Evolutionary conservation across 2,888 invertebrate genomes (phyloP).

Genomic region (Aromia moschata): DNA sequence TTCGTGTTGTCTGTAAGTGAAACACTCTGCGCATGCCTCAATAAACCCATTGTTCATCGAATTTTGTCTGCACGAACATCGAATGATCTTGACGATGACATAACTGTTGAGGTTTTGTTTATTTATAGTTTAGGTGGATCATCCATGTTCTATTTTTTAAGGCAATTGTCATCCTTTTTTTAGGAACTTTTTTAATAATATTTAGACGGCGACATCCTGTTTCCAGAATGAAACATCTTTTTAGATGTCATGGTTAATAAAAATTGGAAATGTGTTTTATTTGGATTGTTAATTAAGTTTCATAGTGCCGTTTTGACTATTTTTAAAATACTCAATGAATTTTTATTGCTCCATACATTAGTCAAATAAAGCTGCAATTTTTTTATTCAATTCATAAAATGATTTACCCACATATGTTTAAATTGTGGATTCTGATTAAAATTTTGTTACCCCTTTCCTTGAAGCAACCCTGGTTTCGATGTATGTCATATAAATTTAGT

Average conservation of each 20-base stretch:
- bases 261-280: too few species aligned
- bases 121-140: constrained; percentile 26
- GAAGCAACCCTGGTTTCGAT: constrained; percentile 34
- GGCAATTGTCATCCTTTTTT: constrained; percentile 16
- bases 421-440: not conserved
- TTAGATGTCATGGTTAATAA: too few species aligned
- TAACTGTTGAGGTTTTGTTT: constrained; percentile 28
- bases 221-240: too few species aligned
- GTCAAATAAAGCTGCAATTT: too few species aligned
- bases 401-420: not conserved
- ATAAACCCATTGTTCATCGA: constrained; percentile 30
- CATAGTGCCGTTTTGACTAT: too few species aligned
- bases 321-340: too few species aligned
- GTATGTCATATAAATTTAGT: constrained; percentile 32
- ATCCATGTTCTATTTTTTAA: constrained; percentile 26
- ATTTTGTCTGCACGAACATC: constrained; percentile 17
- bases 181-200: constrained; percentile 4
- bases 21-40: constrained; percentile 27
- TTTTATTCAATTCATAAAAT: too few species aligned
- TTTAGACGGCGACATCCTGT: constrained; percentile 12
- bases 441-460: not conserved
- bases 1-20: constrained; percentile 21
- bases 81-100: constrained; percentile 24
- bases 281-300: too few species aligned
- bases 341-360: too few species aligned